Evolutionary conservation across 2,888 invertebrate genomes (phyloP), one percentile per base, ranked within the genome.

Genomic region (Sepioteuthis lessoniana): DNA sequence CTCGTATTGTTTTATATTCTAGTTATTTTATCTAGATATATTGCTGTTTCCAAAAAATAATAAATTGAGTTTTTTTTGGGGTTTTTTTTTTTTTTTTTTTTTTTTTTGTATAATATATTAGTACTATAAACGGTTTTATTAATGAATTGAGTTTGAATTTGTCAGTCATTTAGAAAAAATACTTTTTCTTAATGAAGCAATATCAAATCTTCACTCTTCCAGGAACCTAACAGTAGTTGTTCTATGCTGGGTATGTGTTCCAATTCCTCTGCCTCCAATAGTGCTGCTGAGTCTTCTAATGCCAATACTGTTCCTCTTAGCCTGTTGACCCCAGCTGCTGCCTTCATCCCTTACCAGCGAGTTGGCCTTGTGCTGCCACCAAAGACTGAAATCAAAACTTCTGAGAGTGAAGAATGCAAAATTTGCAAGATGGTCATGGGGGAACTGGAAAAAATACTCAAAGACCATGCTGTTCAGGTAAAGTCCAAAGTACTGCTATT

Each of bases 401-500:
- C n/a, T 16, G 31, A 42, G 19, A 91, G 38, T 42, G 91, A 91
- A 10, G 0, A 92, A 93, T 96, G 96, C 94, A 93, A 94, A 0
- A 94, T 96, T 92, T 96, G 96, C 94, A 94, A 95, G 93, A 94
- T 95, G 76, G 94, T 96, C 35, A 94, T 96, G 42, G 91, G 93
- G 8, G 95, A 95, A 93, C 31, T 96, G 25, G 95, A 95, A 46
- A 93, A 93, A 1, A 35, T 94, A 25, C 91, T 96, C 46, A 90
- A 94, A 55, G 91, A 94, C 16, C 95, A 95, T 37, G 76, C 90
- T 38, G 95, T 96, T 2, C 95, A 95, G 95, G 95, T 95, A 38
- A 76, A 13, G 1, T 76, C 35, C 7, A 50, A 19, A 50, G 21
- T 50, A 10, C 46, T 50, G 21, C 19, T 50, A n/a, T n/a, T n/a